Conservation (phyloP, 2,797 vertebrate genomes). For the Manis pentadactyla region DNA sequence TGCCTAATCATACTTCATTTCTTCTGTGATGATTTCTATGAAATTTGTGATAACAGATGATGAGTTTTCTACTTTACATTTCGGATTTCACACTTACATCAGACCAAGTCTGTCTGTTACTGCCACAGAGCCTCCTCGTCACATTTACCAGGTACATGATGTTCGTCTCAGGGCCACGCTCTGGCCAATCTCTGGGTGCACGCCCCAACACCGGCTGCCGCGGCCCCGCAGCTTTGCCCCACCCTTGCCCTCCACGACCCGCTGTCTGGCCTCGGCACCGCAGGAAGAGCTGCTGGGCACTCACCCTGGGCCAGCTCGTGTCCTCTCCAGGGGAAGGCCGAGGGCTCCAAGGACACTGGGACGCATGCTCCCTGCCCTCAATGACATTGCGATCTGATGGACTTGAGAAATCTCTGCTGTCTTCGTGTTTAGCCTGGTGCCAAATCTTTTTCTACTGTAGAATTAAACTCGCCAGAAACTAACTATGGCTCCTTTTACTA, state of each 20-base stretch:
- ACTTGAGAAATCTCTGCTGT: not conserved
- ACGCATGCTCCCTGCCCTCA: not conserved
- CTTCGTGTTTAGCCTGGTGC: not conserved
- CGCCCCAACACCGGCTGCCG: not conserved
- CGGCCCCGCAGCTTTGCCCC: not conserved
- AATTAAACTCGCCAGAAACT: not conserved
- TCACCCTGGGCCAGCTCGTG: not conserved
- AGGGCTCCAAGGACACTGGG: not conserved
- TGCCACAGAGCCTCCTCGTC: not conserved
- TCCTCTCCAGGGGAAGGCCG: not conserved
- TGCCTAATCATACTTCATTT: not conserved
- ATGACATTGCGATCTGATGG: not conserved
- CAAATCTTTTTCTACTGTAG: constrained; percentile 5
- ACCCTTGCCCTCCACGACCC: constrained; percentile 52
- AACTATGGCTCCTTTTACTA: not conserved
- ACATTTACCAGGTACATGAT: not conserved
- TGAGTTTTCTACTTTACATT: not conserved
- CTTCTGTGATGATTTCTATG: constrained; percentile 15
- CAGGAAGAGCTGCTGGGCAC: not conserved
- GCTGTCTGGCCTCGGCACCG: constrained; percentile 26
- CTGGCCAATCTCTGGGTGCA: not conserved
- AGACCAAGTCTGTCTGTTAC: constrained; percentile 35
- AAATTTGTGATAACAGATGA: constrained; percentile 27
- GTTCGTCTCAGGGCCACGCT: not conserved
- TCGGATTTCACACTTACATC: not conserved